These are phyloP conservation scores for Sebastes oblongus DNA, from an alignment of 2,797 vertebrate genomes.

Conservation along the genomic window DNA sequence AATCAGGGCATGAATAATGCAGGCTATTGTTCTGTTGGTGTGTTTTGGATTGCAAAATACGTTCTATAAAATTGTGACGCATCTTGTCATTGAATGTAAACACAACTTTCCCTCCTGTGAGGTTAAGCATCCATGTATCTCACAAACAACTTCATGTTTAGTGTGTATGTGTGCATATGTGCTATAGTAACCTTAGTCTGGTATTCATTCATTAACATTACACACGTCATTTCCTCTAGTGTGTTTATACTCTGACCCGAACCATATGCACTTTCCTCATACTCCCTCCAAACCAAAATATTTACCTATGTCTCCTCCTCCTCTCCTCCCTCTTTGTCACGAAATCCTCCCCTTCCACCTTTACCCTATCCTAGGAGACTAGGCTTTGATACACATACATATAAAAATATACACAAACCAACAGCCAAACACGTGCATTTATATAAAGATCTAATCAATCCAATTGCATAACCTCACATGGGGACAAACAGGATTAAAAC, in stretches of 20 bases:
- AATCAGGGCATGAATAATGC: not conserved
- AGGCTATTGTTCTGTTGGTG: not conserved
- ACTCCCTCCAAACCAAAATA: conserved; percentile 38
- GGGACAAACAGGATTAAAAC: not conserved
- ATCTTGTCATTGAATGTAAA: not conserved
- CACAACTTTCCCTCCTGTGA: not conserved
- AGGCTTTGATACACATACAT: not conserved
- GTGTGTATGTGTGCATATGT: not conserved
- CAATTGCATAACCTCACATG: not conserved
- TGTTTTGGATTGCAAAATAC: not conserved
- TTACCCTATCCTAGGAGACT: not conserved
- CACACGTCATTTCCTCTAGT: conserved; percentile 21
- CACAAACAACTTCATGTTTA: not conserved
- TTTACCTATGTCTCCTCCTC: conserved; percentile 1
- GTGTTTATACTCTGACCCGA: conserved; percentile 51
- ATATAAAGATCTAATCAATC: not conserved
- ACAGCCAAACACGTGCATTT: not conserved
- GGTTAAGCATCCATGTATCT: not conserved
- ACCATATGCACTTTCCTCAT: conserved; percentile 28
- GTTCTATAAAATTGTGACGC: not conserved
- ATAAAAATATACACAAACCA: not conserved
- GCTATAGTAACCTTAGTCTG: conserved; percentile 29
- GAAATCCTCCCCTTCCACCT: conserved; percentile 1
- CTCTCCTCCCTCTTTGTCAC: conserved; percentile 2
- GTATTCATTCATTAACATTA: conserved; percentile 47